Percentiles rank a stretch among this genome's conserved stretches.
Evolutionary conservation across 2,888 invertebrate genomes (phyloP).

Genomic region (Cosmorhoe ocellata): DNA sequence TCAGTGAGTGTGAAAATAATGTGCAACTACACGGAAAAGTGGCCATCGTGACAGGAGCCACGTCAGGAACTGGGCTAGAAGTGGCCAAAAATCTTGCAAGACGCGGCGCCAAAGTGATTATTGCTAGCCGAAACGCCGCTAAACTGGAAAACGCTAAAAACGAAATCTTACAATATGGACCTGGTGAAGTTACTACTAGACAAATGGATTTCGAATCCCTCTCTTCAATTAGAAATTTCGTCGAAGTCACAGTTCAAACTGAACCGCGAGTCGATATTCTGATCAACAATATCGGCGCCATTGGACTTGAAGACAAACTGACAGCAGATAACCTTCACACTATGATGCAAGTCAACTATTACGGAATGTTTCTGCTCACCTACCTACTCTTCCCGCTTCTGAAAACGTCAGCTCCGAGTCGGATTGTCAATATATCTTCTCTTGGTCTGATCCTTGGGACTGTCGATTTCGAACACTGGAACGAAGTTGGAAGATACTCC

Average conservation of each 20-base stretch:
- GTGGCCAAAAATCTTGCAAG: conserved; percentile 66
- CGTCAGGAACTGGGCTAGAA: conserved; percentile 62
- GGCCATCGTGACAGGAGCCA: conserved; percentile 67
- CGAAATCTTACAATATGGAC: conserved; percentile 46
- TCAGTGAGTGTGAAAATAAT: conserved; percentile 51
- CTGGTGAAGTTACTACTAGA: conserved; percentile 49
- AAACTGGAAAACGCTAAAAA: conserved; percentile 48
- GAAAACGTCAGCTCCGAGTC: conserved; percentile 57
- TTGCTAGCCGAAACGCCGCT: conserved; percentile 74
- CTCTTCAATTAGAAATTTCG: conserved; percentile 81
- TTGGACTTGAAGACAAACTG: conserved; percentile 61
- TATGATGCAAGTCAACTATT: conserved; percentile 83
- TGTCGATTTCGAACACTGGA: conserved; percentile 87
- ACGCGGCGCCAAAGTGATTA: conserved; percentile 80
- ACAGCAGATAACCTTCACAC: conserved; percentile 84
- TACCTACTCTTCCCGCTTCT: conserved; percentile 59
- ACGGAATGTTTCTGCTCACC: conserved; percentile 60
- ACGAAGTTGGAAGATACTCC: conserved; percentile 85
- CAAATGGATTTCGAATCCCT: conserved; percentile 78
- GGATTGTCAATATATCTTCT: conserved; percentile 61
- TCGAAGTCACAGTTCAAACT: conserved; percentile 69
- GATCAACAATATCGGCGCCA: conserved; percentile 77
- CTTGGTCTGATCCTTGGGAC: conserved; percentile 86
- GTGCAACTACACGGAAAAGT: conserved; percentile 58
- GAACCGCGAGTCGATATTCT: conserved; percentile 75